A percentile compares a stretch with the other conserved stretches of the same genome.
These are phyloP conservation scores for Tipula unca DNA, from an alignment of 2,888 invertebrate species.

Conservation along the genomic window DNA sequence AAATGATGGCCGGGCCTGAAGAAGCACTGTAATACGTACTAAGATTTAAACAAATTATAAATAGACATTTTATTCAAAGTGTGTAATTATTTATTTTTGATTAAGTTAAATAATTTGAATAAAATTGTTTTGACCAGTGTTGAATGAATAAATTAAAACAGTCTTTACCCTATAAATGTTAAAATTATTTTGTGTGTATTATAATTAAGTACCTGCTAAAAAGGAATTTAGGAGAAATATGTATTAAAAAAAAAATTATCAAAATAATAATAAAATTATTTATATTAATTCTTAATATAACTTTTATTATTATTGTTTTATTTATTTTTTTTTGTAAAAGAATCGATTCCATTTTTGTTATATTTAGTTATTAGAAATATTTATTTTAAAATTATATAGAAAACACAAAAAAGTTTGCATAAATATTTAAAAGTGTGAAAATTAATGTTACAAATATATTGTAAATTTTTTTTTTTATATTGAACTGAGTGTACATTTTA, in stretches of 20 bases:
- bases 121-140: not conserved
- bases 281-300: not conserved
- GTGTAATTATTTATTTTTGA: not conserved
- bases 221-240: not conserved
- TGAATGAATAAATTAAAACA: constrained; percentile 9
- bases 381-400: not conserved
- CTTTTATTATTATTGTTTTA: not conserved
- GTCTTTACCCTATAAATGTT: not conserved
- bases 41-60: not conserved
- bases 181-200: not conserved
- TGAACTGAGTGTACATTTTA: constrained; percentile 8
- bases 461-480: not conserved
- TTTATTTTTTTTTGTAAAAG: not conserved
- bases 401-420: not conserved
- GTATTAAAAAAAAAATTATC: not conserved
- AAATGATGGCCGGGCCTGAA: constrained; percentile 21
- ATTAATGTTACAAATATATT: not conserved
- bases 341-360: not conserved
- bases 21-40: constrained; percentile 4
- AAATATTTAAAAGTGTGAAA: not conserved
- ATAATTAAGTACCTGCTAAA: not conserved
- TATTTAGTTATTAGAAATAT: not conserved
- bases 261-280: not conserved
- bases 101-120: constrained; percentile 14
- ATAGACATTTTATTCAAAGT: not conserved